These are phyloP conservation scores for Gastrophysa polygoni DNA, from an alignment of 2,888 invertebrate species.

Conservation along the genomic window DNA sequence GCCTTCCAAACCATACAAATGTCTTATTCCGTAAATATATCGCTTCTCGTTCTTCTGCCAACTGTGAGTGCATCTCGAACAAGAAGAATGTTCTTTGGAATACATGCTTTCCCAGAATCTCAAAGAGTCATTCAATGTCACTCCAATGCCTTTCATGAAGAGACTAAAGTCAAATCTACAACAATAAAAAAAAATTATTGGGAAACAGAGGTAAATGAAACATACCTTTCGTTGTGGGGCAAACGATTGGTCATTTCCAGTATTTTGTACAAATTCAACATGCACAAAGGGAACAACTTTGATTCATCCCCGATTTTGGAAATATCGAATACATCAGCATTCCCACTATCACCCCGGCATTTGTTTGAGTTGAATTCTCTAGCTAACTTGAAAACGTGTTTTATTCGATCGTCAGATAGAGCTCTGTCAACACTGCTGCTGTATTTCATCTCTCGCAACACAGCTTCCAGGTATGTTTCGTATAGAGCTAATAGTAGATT, in stretches of 20 bases:
- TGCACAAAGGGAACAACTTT: slow-evolving; percentile 67
- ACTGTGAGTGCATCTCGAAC: slow-evolving; percentile 64
- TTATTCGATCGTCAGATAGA: slow-evolving; percentile 54
- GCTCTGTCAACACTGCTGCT: slow-evolving; percentile 51
- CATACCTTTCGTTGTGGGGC: slow-evolving; percentile 64
- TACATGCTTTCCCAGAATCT: slow-evolving; percentile 71
- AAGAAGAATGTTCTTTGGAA: slow-evolving; percentile 58
- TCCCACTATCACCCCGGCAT: slow-evolving; percentile 21
- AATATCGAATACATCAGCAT: slow-evolving; percentile 34
- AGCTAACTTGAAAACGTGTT: slow-evolving; percentile 40
- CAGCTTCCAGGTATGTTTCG: slow-evolving; percentile 56
- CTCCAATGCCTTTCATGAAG: slow-evolving; percentile 74
- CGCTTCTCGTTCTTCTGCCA: slow-evolving; percentile 67
- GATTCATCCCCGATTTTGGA: slow-evolving; percentile 58
- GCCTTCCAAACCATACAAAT: slow-evolving; percentile 77
- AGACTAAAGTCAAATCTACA: slow-evolving; percentile 69
- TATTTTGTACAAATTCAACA: slow-evolving; percentile 65
- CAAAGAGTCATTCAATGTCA: slow-evolving; percentile 68
- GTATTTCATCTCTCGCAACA: slow-evolving; percentile 51
- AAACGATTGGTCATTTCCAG: slow-evolving; percentile 66
- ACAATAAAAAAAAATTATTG: too few species aligned
- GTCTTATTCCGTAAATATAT: slow-evolving; percentile 64
- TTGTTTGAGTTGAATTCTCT: neutral
- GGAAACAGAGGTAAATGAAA: too few species aligned
- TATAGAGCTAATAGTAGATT: slow-evolving; percentile 60